phyloP scores from a whole-genome alignment of 2,888 invertebrate genomes.

The Lycia hirtaria region DNA sequence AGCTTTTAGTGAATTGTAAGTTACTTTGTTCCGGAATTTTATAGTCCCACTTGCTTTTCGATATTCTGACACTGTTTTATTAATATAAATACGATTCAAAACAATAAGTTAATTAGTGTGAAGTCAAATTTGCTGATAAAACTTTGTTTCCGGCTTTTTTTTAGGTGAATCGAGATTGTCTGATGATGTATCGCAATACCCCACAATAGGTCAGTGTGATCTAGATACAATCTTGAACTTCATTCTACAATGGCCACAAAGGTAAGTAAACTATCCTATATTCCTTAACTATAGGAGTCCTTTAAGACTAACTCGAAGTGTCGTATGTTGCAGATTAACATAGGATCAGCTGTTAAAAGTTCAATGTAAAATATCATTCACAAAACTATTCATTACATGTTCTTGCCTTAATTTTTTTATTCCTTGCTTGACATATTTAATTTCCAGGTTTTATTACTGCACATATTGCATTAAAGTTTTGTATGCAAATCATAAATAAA shows the following conservation, averaged over 20 bases:
- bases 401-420: background rate
- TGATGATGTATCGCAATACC: conserved; percentile 91
- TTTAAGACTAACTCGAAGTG: background rate
- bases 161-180: conserved; percentile 92
- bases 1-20: conserved; percentile 91
- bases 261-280: conserved; percentile 79
- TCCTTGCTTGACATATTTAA: background rate
- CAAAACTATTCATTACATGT: background rate
- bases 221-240: conserved; percentile 93
- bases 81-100: conserved; percentile 29
- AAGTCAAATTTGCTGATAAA: conserved; percentile 21
- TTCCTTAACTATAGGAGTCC: background rate
- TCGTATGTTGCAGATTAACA: background rate
- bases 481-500: background rate
- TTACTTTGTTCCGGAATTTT: conserved; percentile 81
- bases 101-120: conserved; percentile 20
- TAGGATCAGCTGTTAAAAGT: conserved; percentile 8
- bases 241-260: conserved; percentile 95
- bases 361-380: background rate
- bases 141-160: conserved; percentile 66
- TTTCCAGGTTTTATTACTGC: background rate
- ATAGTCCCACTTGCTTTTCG: conserved; percentile 55
- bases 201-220: conserved; percentile 91
- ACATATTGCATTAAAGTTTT: background rate
- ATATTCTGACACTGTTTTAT: conserved; percentile 45